Evolutionary conservation across 2,113 vertebrate genomes (phyloP).

Genomic region (Melanerpes aurifrons): DNA sequence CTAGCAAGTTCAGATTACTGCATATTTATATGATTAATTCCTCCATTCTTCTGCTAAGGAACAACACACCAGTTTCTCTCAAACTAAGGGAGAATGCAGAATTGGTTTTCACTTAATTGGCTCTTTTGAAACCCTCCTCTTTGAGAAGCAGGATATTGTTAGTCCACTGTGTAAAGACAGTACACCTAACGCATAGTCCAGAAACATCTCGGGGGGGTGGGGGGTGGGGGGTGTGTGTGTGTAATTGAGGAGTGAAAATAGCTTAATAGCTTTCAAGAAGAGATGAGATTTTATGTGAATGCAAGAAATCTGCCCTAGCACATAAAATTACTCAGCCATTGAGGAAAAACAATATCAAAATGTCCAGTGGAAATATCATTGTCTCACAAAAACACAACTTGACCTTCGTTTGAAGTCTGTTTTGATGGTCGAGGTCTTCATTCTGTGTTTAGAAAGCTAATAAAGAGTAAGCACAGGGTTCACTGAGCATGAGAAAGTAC

Average conservation of each 20-base stretch:
- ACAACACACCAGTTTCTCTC: constrained; percentile 10
- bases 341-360: not conserved
- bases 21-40: constrained; percentile 47
- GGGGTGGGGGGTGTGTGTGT: not conserved
- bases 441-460: not conserved
- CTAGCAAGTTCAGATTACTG: constrained; percentile 40
- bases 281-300: not conserved
- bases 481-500: not conserved
- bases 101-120: constrained; percentile 58
- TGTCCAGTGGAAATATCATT: not conserved
- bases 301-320: not conserved
- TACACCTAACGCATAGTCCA: not conserved
- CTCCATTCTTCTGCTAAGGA: constrained; percentile 31
- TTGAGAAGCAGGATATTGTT: constrained; percentile 50
- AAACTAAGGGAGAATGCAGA: constrained; percentile 40
- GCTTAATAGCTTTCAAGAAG: not conserved
- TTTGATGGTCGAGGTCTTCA: not conserved
- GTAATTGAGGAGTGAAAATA: not conserved
- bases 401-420: not conserved
- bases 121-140: constrained; percentile 32
- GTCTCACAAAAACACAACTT: not conserved
- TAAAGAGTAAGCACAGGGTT: not conserved
- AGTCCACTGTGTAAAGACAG: not conserved
- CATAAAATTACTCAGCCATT: not conserved
- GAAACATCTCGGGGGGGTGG: not conserved